Evolutionary conservation across 2,797 vertebrate genomes (phyloP).

Genomic region (Falco columbarius): DNA sequence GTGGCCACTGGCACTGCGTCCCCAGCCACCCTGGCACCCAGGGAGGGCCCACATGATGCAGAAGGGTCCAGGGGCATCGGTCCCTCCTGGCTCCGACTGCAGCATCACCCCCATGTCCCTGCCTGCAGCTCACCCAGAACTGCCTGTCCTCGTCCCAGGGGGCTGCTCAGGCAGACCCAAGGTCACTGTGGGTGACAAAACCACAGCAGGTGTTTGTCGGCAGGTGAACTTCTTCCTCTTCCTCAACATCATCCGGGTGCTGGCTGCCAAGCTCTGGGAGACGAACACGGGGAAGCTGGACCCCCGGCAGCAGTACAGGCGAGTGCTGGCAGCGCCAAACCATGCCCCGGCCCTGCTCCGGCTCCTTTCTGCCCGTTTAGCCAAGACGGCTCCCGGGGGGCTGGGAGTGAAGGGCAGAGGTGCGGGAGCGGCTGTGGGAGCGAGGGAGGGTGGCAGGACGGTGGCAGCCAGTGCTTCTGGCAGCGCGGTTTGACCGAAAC

Average conservation of each 20-base stretch:
- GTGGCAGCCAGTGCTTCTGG: not conserved
- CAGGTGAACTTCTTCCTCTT: conserved; percentile 98
- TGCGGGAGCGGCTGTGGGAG: not conserved
- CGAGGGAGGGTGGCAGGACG: not conserved
- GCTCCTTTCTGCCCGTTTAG: not conserved
- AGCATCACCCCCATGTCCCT: not conserved
- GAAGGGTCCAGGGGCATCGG: not conserved
- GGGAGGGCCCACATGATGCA: not conserved
- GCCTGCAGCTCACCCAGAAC: not conserved
- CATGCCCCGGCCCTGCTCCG: fast-evolving
- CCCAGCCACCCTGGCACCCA: fast-evolving
- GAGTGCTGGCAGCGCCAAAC: not conserved
- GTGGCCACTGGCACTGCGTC: not conserved
- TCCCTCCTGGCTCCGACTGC: not conserved
- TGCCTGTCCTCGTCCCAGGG: not conserved
- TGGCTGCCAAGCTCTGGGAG: conserved; percentile 95
- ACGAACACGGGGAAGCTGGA: conserved; percentile 92
- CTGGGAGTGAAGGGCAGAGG: fast-evolving
- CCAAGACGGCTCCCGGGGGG: not conserved
- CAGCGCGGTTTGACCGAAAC: not conserved
- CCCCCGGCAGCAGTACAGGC: conserved; percentile 96
- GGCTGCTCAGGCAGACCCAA: fast-evolving
- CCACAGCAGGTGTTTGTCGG: not conserved
- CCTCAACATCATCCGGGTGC: conserved; percentile 94
- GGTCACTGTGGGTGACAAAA: not conserved